A percentile compares a stretch with the other conserved stretches of the same genome.
Conservation (phyloP, 2,888 invertebrate species). For the Rutpela maculata region DNA sequence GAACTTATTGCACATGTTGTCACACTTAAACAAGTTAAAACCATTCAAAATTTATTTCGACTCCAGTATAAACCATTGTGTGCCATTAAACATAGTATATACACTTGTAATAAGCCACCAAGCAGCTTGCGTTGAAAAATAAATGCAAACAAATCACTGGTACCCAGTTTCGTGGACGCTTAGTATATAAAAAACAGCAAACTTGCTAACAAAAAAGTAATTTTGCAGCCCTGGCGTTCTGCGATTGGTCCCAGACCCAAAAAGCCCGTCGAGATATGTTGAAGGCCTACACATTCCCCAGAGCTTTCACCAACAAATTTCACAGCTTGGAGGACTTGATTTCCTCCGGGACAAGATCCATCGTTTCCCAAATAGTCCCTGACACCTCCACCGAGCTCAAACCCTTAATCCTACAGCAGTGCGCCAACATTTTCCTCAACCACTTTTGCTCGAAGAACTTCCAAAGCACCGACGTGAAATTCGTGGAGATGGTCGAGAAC, state of each 20-base stretch:
- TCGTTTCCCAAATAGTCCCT: slow-evolving; percentile 59
- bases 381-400: slow-evolving; percentile 68
- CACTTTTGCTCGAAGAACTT: slow-evolving; percentile 79
- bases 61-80: no score
- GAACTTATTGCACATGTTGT: no score
- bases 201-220: background rate
- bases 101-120: no score
- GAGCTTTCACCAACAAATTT: slow-evolving; percentile 76
- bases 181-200: no score
- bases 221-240: slow-evolving; percentile 80
- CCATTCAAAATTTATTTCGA: no score
- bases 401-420: slow-evolving; percentile 74
- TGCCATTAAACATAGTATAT: no score
- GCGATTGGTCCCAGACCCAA: slow-evolving; percentile 81
- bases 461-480: slow-evolving; percentile 72
- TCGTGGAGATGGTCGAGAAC: slow-evolving; percentile 75
- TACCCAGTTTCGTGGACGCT: no score
- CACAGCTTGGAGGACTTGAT: slow-evolving; percentile 75
- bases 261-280: slow-evolving; percentile 78
- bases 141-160: no score
- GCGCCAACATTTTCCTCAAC: slow-evolving; percentile 79
- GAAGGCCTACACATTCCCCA: slow-evolving; percentile 77
- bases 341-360: slow-evolving; percentile 69
- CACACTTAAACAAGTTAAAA: no score
- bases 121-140: no score